Conservation (phyloP, 2,797 vertebrate species). For the Valencia hispanica region DNA sequence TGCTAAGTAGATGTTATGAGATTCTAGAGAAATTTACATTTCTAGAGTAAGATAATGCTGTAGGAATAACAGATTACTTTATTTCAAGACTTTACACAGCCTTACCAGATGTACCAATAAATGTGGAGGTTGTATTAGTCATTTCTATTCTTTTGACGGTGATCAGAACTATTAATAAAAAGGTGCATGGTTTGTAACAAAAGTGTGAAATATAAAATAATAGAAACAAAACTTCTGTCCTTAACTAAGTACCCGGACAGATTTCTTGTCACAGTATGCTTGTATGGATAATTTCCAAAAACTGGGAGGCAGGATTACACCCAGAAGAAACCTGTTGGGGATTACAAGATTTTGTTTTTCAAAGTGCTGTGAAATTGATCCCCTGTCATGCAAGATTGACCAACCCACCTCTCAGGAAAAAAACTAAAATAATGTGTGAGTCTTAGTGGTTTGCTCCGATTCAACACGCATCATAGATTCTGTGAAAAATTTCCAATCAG, state of each 20-base stretch:
- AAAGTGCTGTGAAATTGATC: constrained; percentile 36
- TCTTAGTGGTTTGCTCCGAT: constrained; percentile 79
- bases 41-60: neutral
- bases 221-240: neutral
- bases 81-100: neutral
- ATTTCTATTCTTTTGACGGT: neutral
- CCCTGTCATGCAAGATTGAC: constrained; percentile 45
- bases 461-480: constrained; percentile 83
- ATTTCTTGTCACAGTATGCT: neutral
- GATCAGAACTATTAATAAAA: constrained; percentile 3
- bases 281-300: neutral
- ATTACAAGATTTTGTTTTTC: constrained; percentile 35
- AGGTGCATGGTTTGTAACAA: neutral
- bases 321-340: constrained; percentile 4
- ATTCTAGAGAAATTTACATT: too few relatives aligned
- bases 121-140: neutral
- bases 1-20: neutral
- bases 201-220: constrained; percentile 1
- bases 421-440: constrained; percentile 44
- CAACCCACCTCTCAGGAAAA: constrained; percentile 20
- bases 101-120: neutral
- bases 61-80: neutral
- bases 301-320: constrained; percentile 11
- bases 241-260: neutral
- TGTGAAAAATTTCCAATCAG: constrained; percentile 79